Percentiles rank a stretch among this genome's conserved stretches.
Conservation (phyloP, 2,797 vertebrate genomes). For the Crocodylus rhombifer region DNA sequence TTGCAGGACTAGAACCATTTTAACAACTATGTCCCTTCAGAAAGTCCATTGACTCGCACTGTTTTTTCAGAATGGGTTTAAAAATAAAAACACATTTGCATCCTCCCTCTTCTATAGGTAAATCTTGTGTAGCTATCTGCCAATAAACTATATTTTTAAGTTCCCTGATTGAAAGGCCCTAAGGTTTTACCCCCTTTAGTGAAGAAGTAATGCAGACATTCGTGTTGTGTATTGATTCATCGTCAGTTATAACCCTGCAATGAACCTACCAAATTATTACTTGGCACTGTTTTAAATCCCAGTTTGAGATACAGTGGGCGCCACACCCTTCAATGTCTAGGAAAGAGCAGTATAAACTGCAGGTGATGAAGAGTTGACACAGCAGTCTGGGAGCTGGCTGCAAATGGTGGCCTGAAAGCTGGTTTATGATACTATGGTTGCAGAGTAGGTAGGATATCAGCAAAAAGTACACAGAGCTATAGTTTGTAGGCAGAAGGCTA, state of each 20-base stretch:
- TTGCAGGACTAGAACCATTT: no score
- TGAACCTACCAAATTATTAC: not conserved
- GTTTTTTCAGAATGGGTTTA: not conserved
- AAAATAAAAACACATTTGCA: not conserved
- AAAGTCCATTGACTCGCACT: not conserved
- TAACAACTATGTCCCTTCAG: not conserved
- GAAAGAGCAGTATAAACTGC: not conserved
- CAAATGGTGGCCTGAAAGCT: not conserved
- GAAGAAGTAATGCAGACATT: not conserved
- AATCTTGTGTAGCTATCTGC: not conserved
- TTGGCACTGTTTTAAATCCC: not conserved
- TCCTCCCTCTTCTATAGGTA: not conserved
- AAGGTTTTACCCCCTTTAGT: not conserved
- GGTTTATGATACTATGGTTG: not conserved
- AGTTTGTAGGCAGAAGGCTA: not conserved
- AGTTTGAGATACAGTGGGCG: not conserved
- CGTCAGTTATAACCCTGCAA: not conserved
- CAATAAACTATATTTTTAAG: not conserved
- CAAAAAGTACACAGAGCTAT: not conserved
- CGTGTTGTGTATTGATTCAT: not conserved
- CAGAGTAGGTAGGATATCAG: not conserved
- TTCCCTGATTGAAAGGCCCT: not conserved
- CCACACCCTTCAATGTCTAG: not conserved
- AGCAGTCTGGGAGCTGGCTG: not conserved
- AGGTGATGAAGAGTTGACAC: not conserved